Percentiles rank a stretch among this genome's conserved stretches.
Conservation (phyloP, 2,888 invertebrate genomes). For the Ectemnius lituratus region DNA sequence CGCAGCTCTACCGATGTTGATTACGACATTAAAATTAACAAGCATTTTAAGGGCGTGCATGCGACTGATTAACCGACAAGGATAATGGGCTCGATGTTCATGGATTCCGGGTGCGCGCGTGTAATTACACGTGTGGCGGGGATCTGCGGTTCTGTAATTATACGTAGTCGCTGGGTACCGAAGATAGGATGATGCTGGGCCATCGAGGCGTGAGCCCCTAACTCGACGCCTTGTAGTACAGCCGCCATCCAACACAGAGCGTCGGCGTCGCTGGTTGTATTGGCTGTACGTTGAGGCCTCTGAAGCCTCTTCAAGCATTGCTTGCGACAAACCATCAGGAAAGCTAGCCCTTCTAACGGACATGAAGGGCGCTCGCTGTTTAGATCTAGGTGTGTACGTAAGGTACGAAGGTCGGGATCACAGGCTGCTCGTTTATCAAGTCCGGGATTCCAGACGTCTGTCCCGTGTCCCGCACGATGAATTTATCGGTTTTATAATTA, state of each 20-base stretch:
- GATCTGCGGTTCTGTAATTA: conserved; percentile 52
- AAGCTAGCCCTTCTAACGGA: no score
- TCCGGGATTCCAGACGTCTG: conserved; percentile 70
- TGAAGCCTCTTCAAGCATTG: no score
- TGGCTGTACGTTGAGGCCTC: no score
- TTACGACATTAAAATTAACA: not conserved
- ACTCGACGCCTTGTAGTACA: conserved; percentile 15
- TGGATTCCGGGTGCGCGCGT: conserved; percentile 41
- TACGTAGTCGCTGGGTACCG: conserved; percentile 44
- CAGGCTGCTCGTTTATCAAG: conserved; percentile 71
- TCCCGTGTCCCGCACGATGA: conserved; percentile 65
- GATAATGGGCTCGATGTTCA: conserved; percentile 43
- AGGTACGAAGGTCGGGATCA: conserved; percentile 62
- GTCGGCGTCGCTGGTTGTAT: no score
- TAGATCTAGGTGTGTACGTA: conserved; percentile 31
- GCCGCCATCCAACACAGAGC: no score
- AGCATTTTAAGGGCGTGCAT: no score
- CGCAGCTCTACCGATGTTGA: no score
- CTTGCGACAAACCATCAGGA: conserved; percentile 8
- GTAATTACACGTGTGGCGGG: conserved; percentile 46
- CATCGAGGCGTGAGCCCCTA: conserved; percentile 33
- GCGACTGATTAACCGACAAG: not conserved
- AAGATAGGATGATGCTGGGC: conserved; percentile 42
- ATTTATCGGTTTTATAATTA: conserved; percentile 77
- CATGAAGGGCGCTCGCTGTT: not conserved